Base-by-base conservation (phyloP, 2,888 invertebrate species). In the Troglohyphantes excavatus region DNA sequence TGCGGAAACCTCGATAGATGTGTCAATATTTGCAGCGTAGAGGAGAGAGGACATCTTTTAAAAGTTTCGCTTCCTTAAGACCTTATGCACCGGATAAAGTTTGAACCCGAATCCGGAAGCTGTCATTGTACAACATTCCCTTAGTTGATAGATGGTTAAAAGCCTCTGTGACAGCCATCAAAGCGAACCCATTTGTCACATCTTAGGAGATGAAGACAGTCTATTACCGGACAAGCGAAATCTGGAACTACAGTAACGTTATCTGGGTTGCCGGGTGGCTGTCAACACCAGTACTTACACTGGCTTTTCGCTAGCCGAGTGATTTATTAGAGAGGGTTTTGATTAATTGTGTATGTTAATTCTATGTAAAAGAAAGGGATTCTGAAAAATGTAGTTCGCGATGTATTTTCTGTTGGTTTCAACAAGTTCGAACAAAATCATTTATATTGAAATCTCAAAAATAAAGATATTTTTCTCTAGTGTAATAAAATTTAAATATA, bases 121-220 rank as follows among this genome's bases (percentile, higher is more conserved):
- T 85, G 85, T 85, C 86, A 86, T 78, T 78, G 78, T 78, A 70
- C 68, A n/a, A 76, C 78, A 70, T 86, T 78, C 39, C 68, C 43
- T 43, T 61, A 29, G 59, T 76, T 86, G 86, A 86, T 86, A 70
- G 78, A 86, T 86, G 86, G 86, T 70, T 86, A 70, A 86, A 78
- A 86, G 86, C 70, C 43, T 68, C 67, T 33, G 59, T 86, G 86
- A 78, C 76, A 86, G 68, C 70, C 68, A 86, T 84, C 84, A 84
- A 75, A 84, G 70, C n/a, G 21, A 63, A 26, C 78, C 61, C 86
- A 86, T 86, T 78, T 86, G 78, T 86, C 78, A 68, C 76, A 26
- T 70, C 70, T 76, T 76, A 76, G 76, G 68, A 33, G 76, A 76
- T 85, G 76, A 68, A 65, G 84, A 76, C 75, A 76, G 68, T 85